Conservation (phyloP, 2,113 vertebrate species). For the Crotalus helleri region DNA sequence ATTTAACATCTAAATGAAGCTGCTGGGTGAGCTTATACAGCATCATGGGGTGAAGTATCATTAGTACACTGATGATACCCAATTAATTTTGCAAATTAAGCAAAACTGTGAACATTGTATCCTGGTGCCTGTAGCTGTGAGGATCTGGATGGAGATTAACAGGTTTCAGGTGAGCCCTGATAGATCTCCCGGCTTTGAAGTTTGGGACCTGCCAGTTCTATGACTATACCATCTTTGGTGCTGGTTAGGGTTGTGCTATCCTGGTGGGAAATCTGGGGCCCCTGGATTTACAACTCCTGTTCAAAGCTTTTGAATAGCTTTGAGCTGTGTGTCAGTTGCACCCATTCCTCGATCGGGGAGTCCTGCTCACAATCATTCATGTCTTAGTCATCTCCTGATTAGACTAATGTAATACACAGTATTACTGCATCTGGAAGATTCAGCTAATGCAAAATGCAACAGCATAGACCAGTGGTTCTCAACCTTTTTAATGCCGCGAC, state of each 20-base stretch:
- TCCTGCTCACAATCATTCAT: not conserved
- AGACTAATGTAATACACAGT: not conserved
- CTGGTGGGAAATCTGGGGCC: not conserved
- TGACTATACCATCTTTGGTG: not conserved
- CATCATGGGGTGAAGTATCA: not conserved
- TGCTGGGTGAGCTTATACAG: not conserved
- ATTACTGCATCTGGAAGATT: not conserved
- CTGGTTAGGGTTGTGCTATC: not conserved
- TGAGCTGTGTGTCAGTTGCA: not conserved
- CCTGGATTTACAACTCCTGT: not conserved
- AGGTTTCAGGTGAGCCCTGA: not conserved
- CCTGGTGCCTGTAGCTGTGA: not conserved
- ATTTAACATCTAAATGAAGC: not conserved
- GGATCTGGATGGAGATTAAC: not conserved
- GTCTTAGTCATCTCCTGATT: not conserved
- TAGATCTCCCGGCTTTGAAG: not conserved
- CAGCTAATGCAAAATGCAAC: no score
- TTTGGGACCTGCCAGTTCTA: not conserved
- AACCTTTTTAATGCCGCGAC: no score
- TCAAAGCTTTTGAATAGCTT: not conserved
- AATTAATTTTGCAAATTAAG: not conserved
- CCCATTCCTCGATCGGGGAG: not conserved
- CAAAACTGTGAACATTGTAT: not conserved
- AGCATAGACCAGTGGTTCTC: no score
- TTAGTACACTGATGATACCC: not conserved